These are phyloP conservation scores for Heliconius melpomene DNA, from an alignment of 1,140 invertebrate genomes.

Conservation along the genomic window DNA sequence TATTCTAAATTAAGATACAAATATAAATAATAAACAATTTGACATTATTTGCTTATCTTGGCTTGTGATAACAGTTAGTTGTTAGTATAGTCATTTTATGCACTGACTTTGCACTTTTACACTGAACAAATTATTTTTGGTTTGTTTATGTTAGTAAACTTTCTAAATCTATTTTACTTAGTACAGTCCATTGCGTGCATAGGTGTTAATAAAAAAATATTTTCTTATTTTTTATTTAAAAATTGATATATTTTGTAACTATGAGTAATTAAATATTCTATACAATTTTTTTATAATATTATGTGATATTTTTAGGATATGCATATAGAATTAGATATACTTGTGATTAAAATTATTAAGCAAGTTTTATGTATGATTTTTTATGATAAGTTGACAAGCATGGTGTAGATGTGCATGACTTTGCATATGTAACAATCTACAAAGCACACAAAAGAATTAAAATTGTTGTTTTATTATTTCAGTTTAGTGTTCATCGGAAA, in stretches of 20 bases:
- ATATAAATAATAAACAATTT: slow-evolving; percentile 15
- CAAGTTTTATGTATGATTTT: background rate
- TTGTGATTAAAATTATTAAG: background rate
- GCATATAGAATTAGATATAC: too few species aligned
- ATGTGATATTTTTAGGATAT: too few species aligned
- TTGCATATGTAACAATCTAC: background rate
- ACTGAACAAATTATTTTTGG: background rate
- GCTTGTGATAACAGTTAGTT: slow-evolving; percentile 1
- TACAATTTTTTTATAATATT: background rate
- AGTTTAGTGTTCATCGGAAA: background rate
- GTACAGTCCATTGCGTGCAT: too few species aligned
- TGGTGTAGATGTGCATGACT: background rate
- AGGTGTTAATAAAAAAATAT: too few species aligned
- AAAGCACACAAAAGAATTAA: too few species aligned
- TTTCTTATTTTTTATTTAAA: too few species aligned
- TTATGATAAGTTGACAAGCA: background rate
- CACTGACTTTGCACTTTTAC: background rate
- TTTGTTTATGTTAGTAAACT: background rate
- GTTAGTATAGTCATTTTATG: background rate
- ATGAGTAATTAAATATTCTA: background rate
- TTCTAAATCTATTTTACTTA: background rate
- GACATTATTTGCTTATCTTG: background rate
- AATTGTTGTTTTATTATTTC: background rate
- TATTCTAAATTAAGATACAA: background rate
- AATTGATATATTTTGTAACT: too few species aligned